A percentile compares a stretch with the other conserved stretches of the same genome.
phyloP scores from a whole-genome alignment of 2,113 vertebrate species.

The Alectura lathami region DNA sequence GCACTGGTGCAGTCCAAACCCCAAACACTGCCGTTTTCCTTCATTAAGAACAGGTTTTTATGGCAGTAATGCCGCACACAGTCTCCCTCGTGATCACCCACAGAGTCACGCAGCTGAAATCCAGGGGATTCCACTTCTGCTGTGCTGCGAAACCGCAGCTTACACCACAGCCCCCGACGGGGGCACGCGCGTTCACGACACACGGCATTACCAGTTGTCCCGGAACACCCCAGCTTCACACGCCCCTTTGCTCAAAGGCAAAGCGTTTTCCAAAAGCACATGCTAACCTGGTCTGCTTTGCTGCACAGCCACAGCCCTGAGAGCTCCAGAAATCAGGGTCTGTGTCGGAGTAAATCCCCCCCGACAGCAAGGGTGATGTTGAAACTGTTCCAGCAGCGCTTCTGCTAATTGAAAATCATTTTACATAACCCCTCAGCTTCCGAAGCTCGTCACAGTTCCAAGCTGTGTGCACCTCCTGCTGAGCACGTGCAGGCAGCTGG shows the following conservation, averaged over 20 bases:
- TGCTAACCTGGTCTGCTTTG: neutral
- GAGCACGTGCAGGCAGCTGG: neutral
- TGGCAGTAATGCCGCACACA: fast-evolving
- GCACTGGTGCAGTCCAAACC: neutral
- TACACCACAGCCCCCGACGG: fast-evolving
- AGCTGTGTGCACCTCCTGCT: neutral
- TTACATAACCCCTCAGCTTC: neutral
- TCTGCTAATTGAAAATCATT: neutral
- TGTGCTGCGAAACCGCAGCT: fast-evolving
- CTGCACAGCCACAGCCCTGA: neutral
- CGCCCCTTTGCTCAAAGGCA: fast-evolving
- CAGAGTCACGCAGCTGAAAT: neutral
- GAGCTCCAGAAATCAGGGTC: neutral
- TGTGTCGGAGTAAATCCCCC: neutral
- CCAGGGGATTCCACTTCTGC: neutral
- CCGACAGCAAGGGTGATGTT: fast-evolving
- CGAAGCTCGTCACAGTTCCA: neutral
- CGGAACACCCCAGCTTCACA: neutral
- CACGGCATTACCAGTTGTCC: neutral
- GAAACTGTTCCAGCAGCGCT: neutral
- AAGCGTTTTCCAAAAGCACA: neutral
- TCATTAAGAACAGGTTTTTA: neutral
- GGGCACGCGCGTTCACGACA: neutral
- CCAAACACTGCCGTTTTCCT: fast-evolving
- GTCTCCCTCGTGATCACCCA: fast-evolving